phyloP scores from a whole-genome alignment of 1,140 invertebrate genomes.

The Delia radicum region DNA sequence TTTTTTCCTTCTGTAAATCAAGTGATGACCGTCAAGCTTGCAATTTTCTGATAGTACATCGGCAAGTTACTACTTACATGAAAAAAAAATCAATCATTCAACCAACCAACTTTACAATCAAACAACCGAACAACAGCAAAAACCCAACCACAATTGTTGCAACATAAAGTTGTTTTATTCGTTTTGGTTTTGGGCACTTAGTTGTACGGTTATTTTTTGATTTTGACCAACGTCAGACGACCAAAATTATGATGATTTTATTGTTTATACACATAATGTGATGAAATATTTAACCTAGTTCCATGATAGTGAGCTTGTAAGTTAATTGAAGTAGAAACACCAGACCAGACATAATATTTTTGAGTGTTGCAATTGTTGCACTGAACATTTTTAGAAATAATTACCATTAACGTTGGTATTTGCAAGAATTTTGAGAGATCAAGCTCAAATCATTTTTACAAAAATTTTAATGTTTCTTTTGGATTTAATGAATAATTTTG shows the following conservation, averaged over 20 bases:
- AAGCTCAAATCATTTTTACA: neutral
- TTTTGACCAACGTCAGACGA: neutral
- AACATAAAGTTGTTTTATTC: neutral
- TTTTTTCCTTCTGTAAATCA: neutral
- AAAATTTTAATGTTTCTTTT: neutral
- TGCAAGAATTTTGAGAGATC: neutral
- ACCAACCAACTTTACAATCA: neutral
- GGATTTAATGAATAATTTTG: neutral
- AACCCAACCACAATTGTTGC: neutral
- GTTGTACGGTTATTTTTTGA: neutral
- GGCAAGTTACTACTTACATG: neutral
- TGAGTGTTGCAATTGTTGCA: neutral
- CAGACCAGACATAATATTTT: neutral
- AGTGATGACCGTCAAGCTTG: neutral
- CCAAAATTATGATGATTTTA: neutral
- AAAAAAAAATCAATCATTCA: neutral
- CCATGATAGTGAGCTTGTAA: constrained; percentile 32
- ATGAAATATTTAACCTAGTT: constrained; percentile 27
- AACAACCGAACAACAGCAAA: neutral
- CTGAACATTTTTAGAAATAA: neutral
- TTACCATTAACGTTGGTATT: neutral
- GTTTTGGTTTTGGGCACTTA: neutral
- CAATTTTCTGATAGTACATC: neutral
- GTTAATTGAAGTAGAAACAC: constrained; percentile 20
- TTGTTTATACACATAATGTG: no score